These are phyloP conservation scores for Corythornis cristatus DNA, from an alignment of 2,113 vertebrate species.

Conservation along the genomic window DNA sequence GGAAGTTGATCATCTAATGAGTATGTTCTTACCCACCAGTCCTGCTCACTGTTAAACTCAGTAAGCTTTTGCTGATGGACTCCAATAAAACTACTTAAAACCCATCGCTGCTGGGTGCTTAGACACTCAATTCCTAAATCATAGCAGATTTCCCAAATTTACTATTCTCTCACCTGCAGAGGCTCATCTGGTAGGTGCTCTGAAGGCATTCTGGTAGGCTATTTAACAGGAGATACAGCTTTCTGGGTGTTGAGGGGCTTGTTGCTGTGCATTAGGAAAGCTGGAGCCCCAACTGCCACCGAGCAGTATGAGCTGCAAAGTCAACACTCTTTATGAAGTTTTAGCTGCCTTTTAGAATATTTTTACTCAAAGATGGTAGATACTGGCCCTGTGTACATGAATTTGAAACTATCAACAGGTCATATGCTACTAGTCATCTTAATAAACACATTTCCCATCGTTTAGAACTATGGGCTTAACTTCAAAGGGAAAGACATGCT, in stretches of 20 bases:
- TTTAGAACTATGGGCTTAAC: background rate
- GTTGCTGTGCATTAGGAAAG: background rate
- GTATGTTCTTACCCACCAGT: background rate
- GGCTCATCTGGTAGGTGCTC: background rate
- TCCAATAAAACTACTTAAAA: background rate
- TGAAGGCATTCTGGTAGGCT: background rate
- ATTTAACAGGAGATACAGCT: background rate
- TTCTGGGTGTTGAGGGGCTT: background rate
- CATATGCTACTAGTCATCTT: background rate
- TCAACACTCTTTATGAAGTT: background rate
- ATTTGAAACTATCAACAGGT: background rate
- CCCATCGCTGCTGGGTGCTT: fast-evolving
- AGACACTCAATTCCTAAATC: background rate
- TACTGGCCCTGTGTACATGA: fast-evolving
- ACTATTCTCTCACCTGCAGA: background rate
- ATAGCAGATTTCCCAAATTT: background rate
- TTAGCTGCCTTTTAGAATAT: background rate
- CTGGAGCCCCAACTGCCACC: background rate
- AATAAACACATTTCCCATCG: background rate
- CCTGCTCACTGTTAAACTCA: background rate
- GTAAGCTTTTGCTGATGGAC: background rate
- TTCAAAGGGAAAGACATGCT: background rate
- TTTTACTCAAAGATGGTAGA: background rate
- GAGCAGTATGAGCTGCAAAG: background rate
- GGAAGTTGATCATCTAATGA: background rate